Base-by-base conservation (phyloP, 2,888 invertebrate genomes). In the Sminthurinus aureus region DNA sequence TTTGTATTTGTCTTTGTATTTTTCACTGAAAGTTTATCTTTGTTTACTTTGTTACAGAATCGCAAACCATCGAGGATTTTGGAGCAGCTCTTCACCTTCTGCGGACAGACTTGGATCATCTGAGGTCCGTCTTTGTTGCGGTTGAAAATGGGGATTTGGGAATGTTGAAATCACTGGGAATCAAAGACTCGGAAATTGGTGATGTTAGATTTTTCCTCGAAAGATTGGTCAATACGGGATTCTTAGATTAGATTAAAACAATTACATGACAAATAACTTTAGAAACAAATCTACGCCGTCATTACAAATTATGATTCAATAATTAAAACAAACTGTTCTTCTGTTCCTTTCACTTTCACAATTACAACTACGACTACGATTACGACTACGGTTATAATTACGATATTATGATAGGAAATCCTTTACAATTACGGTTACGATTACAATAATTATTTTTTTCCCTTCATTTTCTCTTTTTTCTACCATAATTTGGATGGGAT, bases 161-260 rank as follows among this genome's bases (percentile, higher is more conserved):
- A 85, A 96, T 97, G 95, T 92, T 98, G 85, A 97, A 97, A 90
- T 96, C 96, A 15, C 93, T 98, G 86, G 97, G 97, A 88, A 97
- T 98, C 91, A 97, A 97, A 91, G 97, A 98, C 91, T 97, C 96
- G 0, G 97, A 97, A 90, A 92, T 98, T 87, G 97, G 97, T 22
- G 97, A 98, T 90, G 97, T 98, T 83, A 97, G 97, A 90, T 97
- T 97, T 92, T 98, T 98, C 93, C 93, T 98, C 89, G 97, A 97
- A 92, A 97, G 97, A 91, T 93, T 98, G 89, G 96, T 97, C 85
- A 96, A 96, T 91, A 98, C 97, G 88, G 97, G 97, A 89, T 98
- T 98, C 92, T 94, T 98, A 91, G 97, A 97, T 93, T 97, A 89
- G 89, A 85, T 20, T 51, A 22, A n/a, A 58, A 13, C 2, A 58